Conservation (phyloP, 2,113 vertebrate species). For the Brienomyrus brachyistius region DNA sequence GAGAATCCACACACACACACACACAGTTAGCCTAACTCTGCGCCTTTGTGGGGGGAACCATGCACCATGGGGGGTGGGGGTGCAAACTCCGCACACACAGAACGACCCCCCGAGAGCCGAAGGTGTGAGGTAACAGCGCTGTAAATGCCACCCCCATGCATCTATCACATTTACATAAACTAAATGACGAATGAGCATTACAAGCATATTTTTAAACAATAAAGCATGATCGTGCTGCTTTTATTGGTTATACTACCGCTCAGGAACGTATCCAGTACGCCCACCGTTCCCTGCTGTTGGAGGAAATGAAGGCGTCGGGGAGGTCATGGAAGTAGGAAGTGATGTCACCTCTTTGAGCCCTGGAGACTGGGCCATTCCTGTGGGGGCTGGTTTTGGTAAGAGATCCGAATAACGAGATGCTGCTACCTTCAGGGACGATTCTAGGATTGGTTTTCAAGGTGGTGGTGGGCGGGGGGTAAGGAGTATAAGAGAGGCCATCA, state of each 20-base stretch:
- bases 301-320: slow-evolving; percentile 50
- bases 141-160: background rate
- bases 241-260: background rate
- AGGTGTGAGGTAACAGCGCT: background rate
- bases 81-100: background rate
- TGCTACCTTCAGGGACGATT: background rate
- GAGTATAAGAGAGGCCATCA: background rate
- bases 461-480: background rate
- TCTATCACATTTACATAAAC: background rate
- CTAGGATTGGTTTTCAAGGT: background rate
- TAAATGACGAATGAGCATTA: background rate
- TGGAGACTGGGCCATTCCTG: slow-evolving; percentile 48
- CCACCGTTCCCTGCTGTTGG: slow-evolving; percentile 44
- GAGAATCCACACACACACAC: background rate
- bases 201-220: background rate
- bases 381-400: slow-evolving; percentile 48
- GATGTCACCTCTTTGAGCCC: slow-evolving; percentile 31
- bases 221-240: background rate
- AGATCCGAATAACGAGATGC: background rate
- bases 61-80: background rate
- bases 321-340: slow-evolving; percentile 43
- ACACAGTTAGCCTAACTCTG: background rate
- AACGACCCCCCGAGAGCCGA: background rate
- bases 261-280: slow-evolving; percentile 45
- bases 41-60: background rate